Base-by-base conservation (phyloP, 2,113 vertebrate species). In the Mola mola region DNA sequence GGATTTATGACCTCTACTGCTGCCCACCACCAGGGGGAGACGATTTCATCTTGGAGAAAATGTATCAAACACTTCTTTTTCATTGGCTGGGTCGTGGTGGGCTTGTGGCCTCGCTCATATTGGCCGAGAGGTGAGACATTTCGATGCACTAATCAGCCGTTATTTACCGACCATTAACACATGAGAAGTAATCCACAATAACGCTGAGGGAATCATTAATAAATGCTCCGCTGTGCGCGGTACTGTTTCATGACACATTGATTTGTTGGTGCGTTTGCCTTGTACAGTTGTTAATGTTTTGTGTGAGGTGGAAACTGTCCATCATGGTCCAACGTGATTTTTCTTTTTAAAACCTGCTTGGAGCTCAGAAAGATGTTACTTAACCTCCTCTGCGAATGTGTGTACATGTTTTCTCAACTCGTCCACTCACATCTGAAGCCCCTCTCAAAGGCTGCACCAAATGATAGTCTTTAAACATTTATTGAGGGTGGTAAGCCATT, bases 401-500 rank as follows among this genome's bases (percentile, higher is more conserved):
- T 51, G 33, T 29, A 50, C 51, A 59, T 44, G 47, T 71, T 47
- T 75, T 69, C 68, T 65, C 61, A 55, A 63, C 64, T 63, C 9
- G 19, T 28, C 22, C 6, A 29, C 65, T 57, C 43, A 52, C 46
- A 48, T 66, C 63, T 64, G 25, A 68, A 67, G 20, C 49, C 47
- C 28, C 12, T 8, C n/a, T 70, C 34, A 21, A 66, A 69, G 46
- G 34, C 48, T 72, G 44, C 57, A 79, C 72, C 24, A 53, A 61
- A 70, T 66, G 78, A 62, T 48, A 46, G 56, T 59, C 40, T 43
- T 77, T 58, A 79, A 79, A 81, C 78, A 81, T 83, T 83, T 70
- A 81, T 70, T 29, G 60, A 72, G 63, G 75, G 77, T 70, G 64
- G 55, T 19, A 50, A 77, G 59, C 51, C 63, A 70, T 83, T 77